Evolutionary conservation across 2,888 invertebrate species (phyloP).

Genomic region (Eupithecia inturbata): DNA sequence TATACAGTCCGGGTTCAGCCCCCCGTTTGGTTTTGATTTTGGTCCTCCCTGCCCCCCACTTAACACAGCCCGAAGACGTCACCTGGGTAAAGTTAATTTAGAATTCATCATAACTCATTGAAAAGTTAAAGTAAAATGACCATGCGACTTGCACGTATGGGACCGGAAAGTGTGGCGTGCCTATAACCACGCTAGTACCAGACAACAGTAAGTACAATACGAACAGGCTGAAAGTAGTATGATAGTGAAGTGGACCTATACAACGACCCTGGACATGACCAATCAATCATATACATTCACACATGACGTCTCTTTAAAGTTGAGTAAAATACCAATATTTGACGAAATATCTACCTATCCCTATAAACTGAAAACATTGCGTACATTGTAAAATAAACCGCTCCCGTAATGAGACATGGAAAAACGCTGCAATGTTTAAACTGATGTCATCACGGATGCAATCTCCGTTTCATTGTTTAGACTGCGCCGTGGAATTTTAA

Average conservation of each 20-base stretch:
- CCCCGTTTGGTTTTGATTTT: no score
- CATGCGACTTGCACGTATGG: not conserved
- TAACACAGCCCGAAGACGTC: not conserved
- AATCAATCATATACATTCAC: not conserved
- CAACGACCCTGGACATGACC: not conserved
- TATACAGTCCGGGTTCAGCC: no score
- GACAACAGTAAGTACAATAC: no score
- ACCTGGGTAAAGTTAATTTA: not conserved
- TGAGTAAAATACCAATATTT: not conserved
- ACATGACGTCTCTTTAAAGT: not conserved
- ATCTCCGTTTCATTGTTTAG: conserved; percentile 71
- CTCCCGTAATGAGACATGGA: conserved; percentile 66
- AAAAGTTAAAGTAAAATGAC: no score
- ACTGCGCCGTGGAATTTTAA: conserved; percentile 45
- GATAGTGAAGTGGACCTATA: not conserved
- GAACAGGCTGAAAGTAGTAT: no score
- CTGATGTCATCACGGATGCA: conserved; percentile 74
- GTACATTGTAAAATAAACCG: conserved; percentile 39
- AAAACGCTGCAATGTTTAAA: conserved; percentile 75
- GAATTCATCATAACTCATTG: no score
- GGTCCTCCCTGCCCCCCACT: no score
- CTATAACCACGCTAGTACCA: no score
- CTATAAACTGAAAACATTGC: conserved; percentile 30
- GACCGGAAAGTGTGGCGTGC: not conserved
- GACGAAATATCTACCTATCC: not conserved